phyloP scores from a whole-genome alignment of 2,113 vertebrate species.

The Plectropomus leopardus region DNA sequence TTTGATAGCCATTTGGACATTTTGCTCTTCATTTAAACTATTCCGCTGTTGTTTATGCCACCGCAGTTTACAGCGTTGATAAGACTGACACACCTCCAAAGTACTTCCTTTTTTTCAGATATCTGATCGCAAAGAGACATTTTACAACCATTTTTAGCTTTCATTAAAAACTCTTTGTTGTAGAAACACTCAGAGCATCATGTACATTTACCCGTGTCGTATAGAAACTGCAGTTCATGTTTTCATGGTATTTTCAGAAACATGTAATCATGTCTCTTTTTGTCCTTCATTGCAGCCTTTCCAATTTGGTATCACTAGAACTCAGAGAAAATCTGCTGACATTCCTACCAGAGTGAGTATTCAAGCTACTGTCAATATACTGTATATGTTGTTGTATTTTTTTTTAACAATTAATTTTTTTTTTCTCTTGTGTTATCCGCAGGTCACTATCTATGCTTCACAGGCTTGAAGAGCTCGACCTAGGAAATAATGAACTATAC shows the following conservation, averaged over 20 bases:
- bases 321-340: constrained; percentile 97
- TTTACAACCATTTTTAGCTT: not conserved
- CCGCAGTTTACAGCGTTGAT: constrained; percentile 59
- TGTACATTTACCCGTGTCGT: not conserved
- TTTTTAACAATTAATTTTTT: no score
- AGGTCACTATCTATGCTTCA: constrained; percentile 95
- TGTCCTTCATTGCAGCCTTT: constrained; percentile 88
- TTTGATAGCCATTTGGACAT: constrained; percentile 11
- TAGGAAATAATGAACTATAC: constrained; percentile 98
- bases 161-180: constrained; percentile 21
- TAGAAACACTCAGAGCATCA: constrained; percentile 10
- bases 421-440: constrained; percentile 61
- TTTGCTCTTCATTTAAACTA: constrained; percentile 47
- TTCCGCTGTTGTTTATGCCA: constrained; percentile 69
- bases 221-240: not conserved
- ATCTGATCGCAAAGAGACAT: constrained; percentile 58
- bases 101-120: constrained; percentile 68
- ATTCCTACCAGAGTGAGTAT: constrained; percentile 97
- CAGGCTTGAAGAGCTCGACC: constrained; percentile 96
- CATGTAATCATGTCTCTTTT: constrained; percentile 17
- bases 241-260: not conserved
- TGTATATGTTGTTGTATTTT: not conserved
- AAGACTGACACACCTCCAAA: constrained; percentile 71
- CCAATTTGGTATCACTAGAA: constrained; percentile 96
- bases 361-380: not conserved